Conservation (phyloP, 2,888 invertebrate genomes). For the Agriotes lineatus region DNA sequence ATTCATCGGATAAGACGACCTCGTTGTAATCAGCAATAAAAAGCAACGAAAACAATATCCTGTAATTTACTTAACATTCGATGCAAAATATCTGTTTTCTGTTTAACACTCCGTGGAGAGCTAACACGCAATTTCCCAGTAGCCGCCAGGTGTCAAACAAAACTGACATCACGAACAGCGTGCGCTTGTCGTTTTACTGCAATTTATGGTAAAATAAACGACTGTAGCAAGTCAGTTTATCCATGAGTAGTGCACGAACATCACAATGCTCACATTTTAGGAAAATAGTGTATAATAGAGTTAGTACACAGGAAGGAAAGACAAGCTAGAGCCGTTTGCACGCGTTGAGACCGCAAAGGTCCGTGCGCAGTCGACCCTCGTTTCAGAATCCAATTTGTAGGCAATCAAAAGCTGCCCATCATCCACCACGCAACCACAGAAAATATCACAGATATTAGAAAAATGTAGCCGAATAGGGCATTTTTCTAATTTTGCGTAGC, state of each 20-base stretch:
- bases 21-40: too few species aligned
- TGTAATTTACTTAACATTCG: background rate
- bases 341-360: conserved; percentile 54
- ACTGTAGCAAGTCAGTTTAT: conserved; percentile 31
- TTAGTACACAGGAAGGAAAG: conserved; percentile 49
- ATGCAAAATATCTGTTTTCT: conserved; percentile 8
- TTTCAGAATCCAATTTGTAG: conserved; percentile 60
- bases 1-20: too few species aligned
- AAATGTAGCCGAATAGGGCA: background rate
- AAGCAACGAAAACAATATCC: too few species aligned
- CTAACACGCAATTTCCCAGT: conserved; percentile 38
- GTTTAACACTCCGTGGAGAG: conserved; percentile 24
- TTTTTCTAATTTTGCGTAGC: too few species aligned
- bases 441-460: conserved; percentile 31
- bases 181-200: conserved; percentile 34
- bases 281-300: conserved; percentile 51
- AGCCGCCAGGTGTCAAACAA: conserved; percentile 48
- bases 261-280: conserved; percentile 33
- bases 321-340: conserved; percentile 50
- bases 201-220: conserved; percentile 31
- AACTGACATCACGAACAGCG: conserved; percentile 48
- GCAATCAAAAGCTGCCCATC: conserved; percentile 61
- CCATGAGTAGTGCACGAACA: conserved; percentile 16
- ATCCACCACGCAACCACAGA: conserved; percentile 55
- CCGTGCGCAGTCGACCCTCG: conserved; percentile 49